Evolutionary conservation across 2,888 invertebrate genomes (phyloP), one percentile per base, ranked within the genome.

Genomic region (Athetis lepigone): DNA sequence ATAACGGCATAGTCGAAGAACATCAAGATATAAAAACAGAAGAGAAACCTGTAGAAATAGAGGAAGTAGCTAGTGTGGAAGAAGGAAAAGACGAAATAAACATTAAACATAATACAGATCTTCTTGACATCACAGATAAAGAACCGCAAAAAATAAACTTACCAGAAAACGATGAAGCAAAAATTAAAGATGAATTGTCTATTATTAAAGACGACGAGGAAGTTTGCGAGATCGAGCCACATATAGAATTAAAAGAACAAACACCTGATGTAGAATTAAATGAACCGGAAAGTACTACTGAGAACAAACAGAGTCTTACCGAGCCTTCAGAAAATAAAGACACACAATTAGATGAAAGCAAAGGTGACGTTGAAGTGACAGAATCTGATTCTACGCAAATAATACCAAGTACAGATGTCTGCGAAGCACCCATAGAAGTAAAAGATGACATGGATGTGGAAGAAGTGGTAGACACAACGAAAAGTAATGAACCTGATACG

Each of bases 401-500:
- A 13, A 37, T 40, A 27, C 29, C 37, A 21, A 51, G 7, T 16
- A 52, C 42, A 6, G 23, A 60, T 5, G 7, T 18, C 2, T 8
- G 27, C 29, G n/a, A 33, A 7, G 9, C 62, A 7, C 49, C 64
- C 4, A 70, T 79, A 6, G 66, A 76, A 21, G 45, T 76, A 29
- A 60, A 75, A 45, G 55, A 75, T 29, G 62, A 75, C 4, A 68
- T 80, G 61, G 68, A 68, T 54, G 61, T 58, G n/a, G 73, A 74
- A 40, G 72, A 75, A 66, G 42, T 59, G 29, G 9, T 45, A 37
- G 71, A 75, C 45, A 25, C 61, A 36, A 39, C 47, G 2, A 47
- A 42, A 27, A 62, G 39, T 19, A 39, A 49, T 43, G 45, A 55
- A 52, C 45, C 46, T 18, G 25, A 40, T 27, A 9, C 39, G 23